These are phyloP conservation scores for Lydus trimaculatus DNA, from an alignment of 2,888 invertebrate species.

Conservation along the genomic window DNA sequence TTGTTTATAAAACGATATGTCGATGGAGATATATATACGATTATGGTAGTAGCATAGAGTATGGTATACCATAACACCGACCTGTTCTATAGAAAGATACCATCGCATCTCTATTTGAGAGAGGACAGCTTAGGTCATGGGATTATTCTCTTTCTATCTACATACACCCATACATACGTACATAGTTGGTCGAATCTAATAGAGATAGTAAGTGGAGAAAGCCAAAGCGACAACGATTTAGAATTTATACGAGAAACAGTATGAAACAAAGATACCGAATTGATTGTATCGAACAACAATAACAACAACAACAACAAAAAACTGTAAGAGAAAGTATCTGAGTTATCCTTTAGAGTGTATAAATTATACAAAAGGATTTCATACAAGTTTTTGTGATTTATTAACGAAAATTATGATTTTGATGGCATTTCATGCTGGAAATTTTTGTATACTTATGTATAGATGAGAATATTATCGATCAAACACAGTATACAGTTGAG, in stretches of 20 bases:
- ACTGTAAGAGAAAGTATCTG: background rate
- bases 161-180: background rate
- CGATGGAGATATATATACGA: conserved; percentile 29
- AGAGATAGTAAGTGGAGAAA: background rate
- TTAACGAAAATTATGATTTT: background rate
- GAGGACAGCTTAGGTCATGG: conserved; percentile 9
- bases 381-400: background rate
- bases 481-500: background rate
- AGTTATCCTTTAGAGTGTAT: background rate
- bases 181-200: background rate
- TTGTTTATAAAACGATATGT: conserved; percentile 15
- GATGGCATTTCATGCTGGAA: background rate
- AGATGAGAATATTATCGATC: background rate
- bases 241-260: background rate
- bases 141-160: background rate
- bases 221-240: background rate
- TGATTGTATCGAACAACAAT: background rate
- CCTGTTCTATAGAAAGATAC: background rate
- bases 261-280: background rate
- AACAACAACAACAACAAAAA: background rate
- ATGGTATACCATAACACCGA: background rate
- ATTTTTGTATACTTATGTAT: background rate
- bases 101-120: conserved; percentile 8
- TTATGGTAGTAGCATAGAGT: conserved; percentile 27
- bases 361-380: background rate